Percentiles rank a stretch among this genome's conserved stretches.
Conservation (phyloP, 2,113 vertebrate genomes). For the Chaenogobius annularis region DNA sequence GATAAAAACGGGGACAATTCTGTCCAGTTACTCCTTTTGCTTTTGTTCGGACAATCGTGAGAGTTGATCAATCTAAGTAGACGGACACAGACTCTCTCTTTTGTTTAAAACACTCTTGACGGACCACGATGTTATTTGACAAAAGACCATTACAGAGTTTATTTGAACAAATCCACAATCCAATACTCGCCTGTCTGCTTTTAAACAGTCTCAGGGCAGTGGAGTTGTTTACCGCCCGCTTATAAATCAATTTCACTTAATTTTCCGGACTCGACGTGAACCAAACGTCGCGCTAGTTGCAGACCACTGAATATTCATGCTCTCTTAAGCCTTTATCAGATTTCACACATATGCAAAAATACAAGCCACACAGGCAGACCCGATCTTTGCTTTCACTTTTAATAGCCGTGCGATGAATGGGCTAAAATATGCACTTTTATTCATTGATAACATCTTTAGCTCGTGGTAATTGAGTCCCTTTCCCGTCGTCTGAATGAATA, state of each 20-base stretch:
- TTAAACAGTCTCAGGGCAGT: slow-evolving; percentile 1
- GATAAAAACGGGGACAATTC: neutral
- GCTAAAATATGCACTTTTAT: slow-evolving; percentile 97
- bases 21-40: neutral
- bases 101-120: neutral
- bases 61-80: neutral
- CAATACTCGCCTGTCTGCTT: slow-evolving; percentile 6
- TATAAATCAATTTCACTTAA: slow-evolving; percentile 26
- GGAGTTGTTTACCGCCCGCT: slow-evolving; percentile 14
- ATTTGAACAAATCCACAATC: slow-evolving; percentile 24
- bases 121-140: slow-evolving; percentile 38
- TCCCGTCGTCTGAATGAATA: slow-evolving; percentile 89
- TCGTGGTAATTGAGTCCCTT: slow-evolving; percentile 98
- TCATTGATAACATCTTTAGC: slow-evolving; percentile 99
- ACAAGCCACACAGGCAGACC: slow-evolving; percentile 87
- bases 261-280: slow-evolving; percentile 25
- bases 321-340: slow-evolving; percentile 53
- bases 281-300: neutral
- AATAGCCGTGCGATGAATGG: slow-evolving; percentile 95
- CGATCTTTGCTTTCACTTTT: slow-evolving; percentile 97
- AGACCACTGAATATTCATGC: slow-evolving; percentile 61
- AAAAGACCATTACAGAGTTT: slow-evolving; percentile 30
- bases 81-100: neutral
- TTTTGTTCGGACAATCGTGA: neutral
- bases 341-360: slow-evolving; percentile 76